phyloP scores from a whole-genome alignment of 2,113 vertebrate genomes.

The Zosterops japonicus region DNA sequence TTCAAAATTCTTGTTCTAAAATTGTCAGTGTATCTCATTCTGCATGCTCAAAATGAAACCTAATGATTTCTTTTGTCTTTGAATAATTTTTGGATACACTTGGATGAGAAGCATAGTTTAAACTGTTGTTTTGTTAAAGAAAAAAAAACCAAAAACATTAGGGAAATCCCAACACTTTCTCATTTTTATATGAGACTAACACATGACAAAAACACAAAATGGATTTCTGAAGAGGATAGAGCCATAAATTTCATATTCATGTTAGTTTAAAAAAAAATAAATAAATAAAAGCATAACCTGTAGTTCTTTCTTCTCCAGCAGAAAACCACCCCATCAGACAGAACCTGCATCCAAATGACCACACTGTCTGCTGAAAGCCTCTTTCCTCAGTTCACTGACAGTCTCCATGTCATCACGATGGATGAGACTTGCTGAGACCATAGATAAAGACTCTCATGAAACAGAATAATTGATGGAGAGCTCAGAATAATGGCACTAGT shows the following conservation, averaged over 20 bases:
- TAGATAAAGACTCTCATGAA: background rate
- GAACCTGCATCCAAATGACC: background rate
- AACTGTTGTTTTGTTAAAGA: background rate
- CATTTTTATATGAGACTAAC: background rate
- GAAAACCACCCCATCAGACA: background rate
- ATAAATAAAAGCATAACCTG: background rate
- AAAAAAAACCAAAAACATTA: background rate
- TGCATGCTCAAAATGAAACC: background rate
- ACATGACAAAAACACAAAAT: background rate
- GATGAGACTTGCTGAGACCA: background rate
- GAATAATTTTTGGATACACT: background rate
- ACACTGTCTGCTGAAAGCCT: background rate
- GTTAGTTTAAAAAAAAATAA: background rate
- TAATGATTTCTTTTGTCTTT: background rate
- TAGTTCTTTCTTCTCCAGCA: background rate
- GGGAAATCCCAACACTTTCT: background rate
- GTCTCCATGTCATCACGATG: background rate
- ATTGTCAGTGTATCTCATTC: background rate
- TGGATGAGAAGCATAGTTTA: background rate
- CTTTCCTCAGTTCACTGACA: background rate
- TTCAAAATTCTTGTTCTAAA: background rate
- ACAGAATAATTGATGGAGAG: background rate
- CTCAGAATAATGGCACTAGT: background rate
- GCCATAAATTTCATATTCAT: background rate
- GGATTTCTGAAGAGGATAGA: background rate